Evolutionary conservation across 2,113 vertebrate genomes (phyloP).

Genomic region (Felis chaus): DNA sequence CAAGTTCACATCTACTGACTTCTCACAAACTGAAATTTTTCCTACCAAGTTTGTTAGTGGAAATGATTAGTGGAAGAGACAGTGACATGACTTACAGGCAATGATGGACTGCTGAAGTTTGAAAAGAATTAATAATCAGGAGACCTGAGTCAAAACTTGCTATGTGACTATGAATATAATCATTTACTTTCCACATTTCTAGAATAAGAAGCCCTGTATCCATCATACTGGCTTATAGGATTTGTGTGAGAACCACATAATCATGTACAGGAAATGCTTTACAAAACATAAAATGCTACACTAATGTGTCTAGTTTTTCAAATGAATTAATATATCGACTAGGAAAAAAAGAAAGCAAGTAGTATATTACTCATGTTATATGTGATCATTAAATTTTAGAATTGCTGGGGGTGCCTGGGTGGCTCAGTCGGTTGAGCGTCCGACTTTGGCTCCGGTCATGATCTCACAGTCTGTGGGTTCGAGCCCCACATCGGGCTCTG

Average conservation of each 20-base stretch:
- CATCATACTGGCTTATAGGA: background rate
- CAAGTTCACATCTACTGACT: background rate
- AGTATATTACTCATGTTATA: background rate
- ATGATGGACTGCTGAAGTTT: background rate
- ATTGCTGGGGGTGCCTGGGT: background rate
- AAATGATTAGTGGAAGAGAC: background rate
- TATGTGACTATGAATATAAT: background rate
- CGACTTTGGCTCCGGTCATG: no score
- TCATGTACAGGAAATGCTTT: background rate
- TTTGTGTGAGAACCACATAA: background rate
- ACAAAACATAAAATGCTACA: background rate
- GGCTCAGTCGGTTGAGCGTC: no score
- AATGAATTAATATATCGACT: background rate
- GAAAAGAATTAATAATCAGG: background rate
- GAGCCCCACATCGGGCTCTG: no score
- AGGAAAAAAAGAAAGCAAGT: background rate
- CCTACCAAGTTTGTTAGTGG: background rate
- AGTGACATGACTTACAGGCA: background rate
- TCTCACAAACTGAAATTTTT: background rate
- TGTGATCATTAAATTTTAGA: background rate
- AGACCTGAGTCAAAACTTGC: background rate
- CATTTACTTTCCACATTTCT: background rate
- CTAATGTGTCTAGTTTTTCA: background rate
- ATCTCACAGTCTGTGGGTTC: no score
- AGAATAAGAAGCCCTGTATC: background rate